Base-by-base conservation (phyloP, 2,888 invertebrate species). In the Melitaea athalia region DNA sequence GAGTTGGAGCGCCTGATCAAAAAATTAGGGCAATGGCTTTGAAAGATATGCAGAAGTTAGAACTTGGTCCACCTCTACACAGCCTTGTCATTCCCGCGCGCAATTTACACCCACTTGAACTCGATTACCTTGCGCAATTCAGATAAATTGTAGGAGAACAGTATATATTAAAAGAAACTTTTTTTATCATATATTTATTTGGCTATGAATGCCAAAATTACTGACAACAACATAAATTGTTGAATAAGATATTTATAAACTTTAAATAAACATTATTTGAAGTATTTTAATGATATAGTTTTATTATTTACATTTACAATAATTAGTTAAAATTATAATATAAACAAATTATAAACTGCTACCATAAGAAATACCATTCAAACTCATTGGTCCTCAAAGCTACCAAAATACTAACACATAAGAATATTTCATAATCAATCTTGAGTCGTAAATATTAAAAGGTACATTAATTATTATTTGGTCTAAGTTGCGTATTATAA, bases 51-150 rank as follows among this genome's bases (percentile, higher is more conserved):
- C 87, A 93, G 62, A 80, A 88, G 24, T 86, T 87, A 57, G 95
- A 97, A 81, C 92, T 99, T 73, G 99, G 99, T 5, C 93, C 94
- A 49, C 99, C 99, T 0, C 93, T 99, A 55, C 99, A 99, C 91
- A 99, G 98, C 55, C 93, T 99, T 55, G 95, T 99, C 64, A 95
- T 99, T 79, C 95, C 97, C 71, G 97, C 97, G 52, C 94, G 95
- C 75, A 87, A 91, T 70, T 92, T 99, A 85, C 99, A 99, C 94
- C 98, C 98, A 11, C 87, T 99, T 47, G 99, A 99, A 93, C 85
- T 93, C 65, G 98, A 99, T 85, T 99, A 97, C 94, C 89, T 99
- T 67, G 87, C 93, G 75, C 95, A 96, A 83, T 97, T 95, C 85
- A 93, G 85, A 87, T 85, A 85, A 74, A 10, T 60, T 12, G 52